These are phyloP conservation scores for Sebastiscus tertius DNA, from an alignment of 2,797 vertebrate genomes.

Conservation along the genomic window DNA sequence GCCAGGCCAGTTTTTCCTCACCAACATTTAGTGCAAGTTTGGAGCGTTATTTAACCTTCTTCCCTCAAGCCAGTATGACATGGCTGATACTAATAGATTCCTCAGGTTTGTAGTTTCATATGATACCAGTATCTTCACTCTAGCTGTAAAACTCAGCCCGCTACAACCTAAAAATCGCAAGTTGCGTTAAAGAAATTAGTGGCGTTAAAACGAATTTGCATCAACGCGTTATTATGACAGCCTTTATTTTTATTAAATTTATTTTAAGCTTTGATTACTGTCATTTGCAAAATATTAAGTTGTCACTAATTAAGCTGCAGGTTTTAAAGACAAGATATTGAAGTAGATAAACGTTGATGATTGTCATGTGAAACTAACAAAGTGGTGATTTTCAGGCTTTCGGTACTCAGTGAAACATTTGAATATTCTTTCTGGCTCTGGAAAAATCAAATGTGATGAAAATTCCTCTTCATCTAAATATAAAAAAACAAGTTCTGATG, in stretches of 20 bases:
- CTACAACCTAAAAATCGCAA: too few species aligned
- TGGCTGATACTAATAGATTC: too few species aligned
- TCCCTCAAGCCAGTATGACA: fast-evolving
- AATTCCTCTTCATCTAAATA: constrained; percentile 27
- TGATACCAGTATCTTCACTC: too few species aligned
- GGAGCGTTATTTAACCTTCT: too few species aligned
- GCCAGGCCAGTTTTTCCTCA: fast-evolving
- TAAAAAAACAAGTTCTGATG: constrained; percentile 45
- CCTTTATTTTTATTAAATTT: fast-evolving
- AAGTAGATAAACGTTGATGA: not conserved
- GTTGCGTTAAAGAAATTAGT: too few species aligned
- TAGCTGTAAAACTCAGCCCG: too few species aligned
- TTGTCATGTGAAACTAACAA: not conserved
- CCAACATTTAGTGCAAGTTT: too few species aligned
- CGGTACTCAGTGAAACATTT: not conserved
- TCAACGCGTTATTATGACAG: too few species aligned
- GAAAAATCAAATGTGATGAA: constrained; percentile 26
- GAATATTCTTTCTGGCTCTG: not conserved
- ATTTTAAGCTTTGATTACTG: not conserved
- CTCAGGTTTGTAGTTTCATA: too few species aligned
- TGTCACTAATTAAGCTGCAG: not conserved
- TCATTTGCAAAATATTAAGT: not conserved
- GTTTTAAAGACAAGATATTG: not conserved
- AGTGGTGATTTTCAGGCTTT: not conserved
- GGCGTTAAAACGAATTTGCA: too few species aligned